phyloP scores from a whole-genome alignment of 2,113 vertebrate species.

The Craseonycteris thonglongyai region DNA sequence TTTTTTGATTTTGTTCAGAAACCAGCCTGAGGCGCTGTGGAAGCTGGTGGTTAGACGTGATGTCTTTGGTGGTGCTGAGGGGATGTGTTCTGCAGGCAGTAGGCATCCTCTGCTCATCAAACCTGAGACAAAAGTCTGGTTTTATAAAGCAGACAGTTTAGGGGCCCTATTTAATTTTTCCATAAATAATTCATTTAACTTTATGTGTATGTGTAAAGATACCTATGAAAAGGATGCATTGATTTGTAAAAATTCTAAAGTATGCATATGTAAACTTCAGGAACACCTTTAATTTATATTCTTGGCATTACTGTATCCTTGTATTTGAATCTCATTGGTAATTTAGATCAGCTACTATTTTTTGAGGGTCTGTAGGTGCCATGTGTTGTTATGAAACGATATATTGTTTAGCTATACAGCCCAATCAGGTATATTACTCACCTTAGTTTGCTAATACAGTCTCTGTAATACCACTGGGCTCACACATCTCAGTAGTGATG shows the following conservation, averaged over 20 bases:
- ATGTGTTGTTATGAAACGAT: not conserved
- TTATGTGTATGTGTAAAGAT: not conserved
- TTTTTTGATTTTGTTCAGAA: too few species aligned
- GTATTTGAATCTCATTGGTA: not conserved
- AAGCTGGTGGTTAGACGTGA: not conserved
- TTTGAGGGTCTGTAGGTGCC: not conserved
- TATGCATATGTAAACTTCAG: not conserved
- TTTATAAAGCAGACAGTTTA: not conserved
- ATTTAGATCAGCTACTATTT: not conserved
- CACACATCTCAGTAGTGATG: not conserved
- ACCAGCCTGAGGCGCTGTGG: not conserved
- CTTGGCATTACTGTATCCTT: not conserved
- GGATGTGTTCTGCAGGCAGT: not conserved
- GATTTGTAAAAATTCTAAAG: not conserved
- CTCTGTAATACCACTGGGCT: not conserved
- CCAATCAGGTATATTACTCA: not conserved
- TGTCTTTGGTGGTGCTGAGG: accelerated
- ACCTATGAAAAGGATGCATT: not conserved
- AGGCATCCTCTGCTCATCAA: not conserved
- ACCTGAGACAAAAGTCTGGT: not conserved
- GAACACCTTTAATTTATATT: not conserved
- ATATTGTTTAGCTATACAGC: not conserved
- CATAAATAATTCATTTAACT: not conserved
- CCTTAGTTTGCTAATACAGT: not conserved
- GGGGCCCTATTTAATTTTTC: not conserved